Conservation (phyloP, 1,140 invertebrate genomes). For the Musca vetustissima region DNA sequence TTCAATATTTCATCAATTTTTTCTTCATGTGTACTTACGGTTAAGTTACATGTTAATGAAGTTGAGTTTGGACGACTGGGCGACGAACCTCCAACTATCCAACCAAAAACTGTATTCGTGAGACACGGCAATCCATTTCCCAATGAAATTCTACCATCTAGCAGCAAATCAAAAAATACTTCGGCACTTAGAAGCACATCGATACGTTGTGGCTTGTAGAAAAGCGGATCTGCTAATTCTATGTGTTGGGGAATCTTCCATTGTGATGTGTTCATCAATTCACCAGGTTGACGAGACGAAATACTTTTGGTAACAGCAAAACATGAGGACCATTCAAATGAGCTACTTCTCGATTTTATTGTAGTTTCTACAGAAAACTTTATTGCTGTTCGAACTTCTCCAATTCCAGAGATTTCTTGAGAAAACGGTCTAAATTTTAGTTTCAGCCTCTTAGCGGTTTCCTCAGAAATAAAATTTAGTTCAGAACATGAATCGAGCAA, state of each 20-base stretch:
- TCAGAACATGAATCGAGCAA: slow-evolving; percentile 26
- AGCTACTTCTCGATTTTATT: too few species aligned
- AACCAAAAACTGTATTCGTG: slow-evolving; percentile 36
- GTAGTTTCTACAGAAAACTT: background rate
- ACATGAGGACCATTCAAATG: background rate
- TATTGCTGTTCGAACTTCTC: background rate
- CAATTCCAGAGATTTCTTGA: slow-evolving; percentile 5
- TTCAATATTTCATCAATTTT: slow-evolving; percentile 4
- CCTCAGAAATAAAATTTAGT: slow-evolving; percentile 27
- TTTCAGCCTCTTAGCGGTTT: slow-evolving; percentile 1
- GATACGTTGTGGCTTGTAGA: slow-evolving; percentile 33
- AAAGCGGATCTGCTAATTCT: slow-evolving; percentile 39
- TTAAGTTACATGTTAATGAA: background rate
- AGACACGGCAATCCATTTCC: slow-evolving; percentile 26
- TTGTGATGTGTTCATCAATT: background rate
- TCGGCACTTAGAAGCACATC: slow-evolving; percentile 40
- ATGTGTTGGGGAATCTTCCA: slow-evolving; percentile 36
- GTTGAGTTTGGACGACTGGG: background rate
- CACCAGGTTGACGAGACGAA: background rate
- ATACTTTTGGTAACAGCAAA: slow-evolving; percentile 10
- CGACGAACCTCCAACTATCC: slow-evolving; percentile 29
- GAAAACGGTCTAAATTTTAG: background rate
- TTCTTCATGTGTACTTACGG: background rate
- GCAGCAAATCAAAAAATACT: slow-evolving; percentile 36
- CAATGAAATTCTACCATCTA: slow-evolving; percentile 31